A percentile compares a stretch with the other conserved stretches of the same genome.
Conservation (phyloP, 2,797 vertebrate species). For the Arctocebus calabarensis region DNA sequence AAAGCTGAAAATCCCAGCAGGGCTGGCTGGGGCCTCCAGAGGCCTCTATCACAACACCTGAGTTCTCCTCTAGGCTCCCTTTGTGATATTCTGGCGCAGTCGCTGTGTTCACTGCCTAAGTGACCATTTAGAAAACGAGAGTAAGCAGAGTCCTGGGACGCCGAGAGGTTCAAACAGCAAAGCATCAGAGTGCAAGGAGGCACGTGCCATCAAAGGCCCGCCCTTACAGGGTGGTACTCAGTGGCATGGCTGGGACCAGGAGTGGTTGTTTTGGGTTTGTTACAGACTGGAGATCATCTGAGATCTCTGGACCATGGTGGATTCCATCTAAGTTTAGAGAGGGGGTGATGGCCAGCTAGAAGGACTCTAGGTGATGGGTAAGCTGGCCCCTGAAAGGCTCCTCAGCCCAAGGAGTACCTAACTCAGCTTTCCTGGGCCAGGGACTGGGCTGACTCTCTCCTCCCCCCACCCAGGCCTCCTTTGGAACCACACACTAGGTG, state of each 20-base stretch:
- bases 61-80: neutral
- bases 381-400: neutral
- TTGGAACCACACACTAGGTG: neutral
- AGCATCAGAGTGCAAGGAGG: neutral
- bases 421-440: neutral
- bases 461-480: neutral
- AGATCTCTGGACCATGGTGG: neutral
- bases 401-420: neutral
- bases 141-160: neutral
- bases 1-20: slow-evolving; percentile 2
- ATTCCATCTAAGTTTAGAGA: neutral
- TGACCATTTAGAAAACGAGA: neutral
- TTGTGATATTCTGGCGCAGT: neutral
- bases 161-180: too few species aligned
- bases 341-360: neutral
- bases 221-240: neutral
- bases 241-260: neutral
- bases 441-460: neutral
- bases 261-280: neutral
- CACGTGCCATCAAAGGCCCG: neutral
- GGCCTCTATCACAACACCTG: neutral
- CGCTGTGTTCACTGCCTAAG: neutral
- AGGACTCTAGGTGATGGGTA: neutral
- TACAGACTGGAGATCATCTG: neutral
- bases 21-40: neutral